Evolutionary conservation across 2,888 invertebrate species (phyloP).

Genomic region (Clunio marinus): DNA sequence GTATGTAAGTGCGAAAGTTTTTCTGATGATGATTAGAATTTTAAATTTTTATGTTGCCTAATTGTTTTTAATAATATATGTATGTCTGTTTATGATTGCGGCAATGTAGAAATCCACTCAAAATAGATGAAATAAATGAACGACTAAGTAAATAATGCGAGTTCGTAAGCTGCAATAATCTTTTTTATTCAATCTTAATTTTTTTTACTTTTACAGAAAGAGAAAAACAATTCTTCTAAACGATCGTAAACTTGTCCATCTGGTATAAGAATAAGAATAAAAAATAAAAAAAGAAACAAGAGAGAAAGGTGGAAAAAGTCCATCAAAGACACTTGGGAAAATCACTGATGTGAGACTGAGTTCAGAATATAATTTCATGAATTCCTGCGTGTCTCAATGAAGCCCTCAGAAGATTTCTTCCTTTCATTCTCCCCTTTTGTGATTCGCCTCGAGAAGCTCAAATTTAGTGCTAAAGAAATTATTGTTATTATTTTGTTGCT

Average conservation of each 20-base stretch:
- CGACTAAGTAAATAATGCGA: too few relatives aligned
- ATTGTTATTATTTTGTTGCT: background rate
- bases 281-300: too few relatives aligned
- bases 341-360: conserved; percentile 25
- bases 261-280: background rate
- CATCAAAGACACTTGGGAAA: conserved; percentile 30
- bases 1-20: background rate
- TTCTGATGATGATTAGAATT: conserved; percentile 8
- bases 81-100: too few relatives aligned
- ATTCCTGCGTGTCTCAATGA: conserved; percentile 1
- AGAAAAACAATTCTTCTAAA: background rate
- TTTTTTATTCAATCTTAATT: background rate
- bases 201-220: background rate
- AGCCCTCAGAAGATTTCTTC: conserved; percentile 15
- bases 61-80: too few relatives aligned
- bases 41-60: conserved; percentile 2
- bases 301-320: too few relatives aligned
- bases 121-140: too few relatives aligned
- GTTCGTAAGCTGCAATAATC: background rate
- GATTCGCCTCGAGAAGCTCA: background rate
- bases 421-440: background rate
- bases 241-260: background rate
- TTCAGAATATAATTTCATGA: background rate
- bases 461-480: background rate
- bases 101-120: too few relatives aligned